Conservation (phyloP, 1,140 invertebrate genomes). For the Microplitis demolitor region DNA sequence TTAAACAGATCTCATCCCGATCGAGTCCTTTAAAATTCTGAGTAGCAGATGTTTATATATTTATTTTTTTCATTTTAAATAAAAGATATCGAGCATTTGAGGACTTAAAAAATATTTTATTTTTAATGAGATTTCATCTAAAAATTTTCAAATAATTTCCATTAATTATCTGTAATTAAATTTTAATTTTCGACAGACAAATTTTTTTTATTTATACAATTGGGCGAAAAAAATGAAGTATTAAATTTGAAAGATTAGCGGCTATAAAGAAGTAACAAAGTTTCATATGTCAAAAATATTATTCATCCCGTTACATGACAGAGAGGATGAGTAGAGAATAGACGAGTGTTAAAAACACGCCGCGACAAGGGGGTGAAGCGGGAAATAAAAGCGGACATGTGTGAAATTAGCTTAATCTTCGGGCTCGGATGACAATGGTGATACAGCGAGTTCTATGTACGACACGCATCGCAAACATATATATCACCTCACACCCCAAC, state of each 20-base stretch:
- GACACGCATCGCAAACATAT: conserved; percentile 46
- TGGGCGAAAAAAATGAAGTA: not conserved
- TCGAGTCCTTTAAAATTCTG: conserved; percentile 33
- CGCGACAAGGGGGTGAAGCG: conserved; percentile 30
- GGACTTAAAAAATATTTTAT: too few species aligned
- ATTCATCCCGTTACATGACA: too few species aligned
- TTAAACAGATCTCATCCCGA: conserved; percentile 34
- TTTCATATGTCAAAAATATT: too few species aligned
- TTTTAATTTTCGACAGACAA: too few species aligned
- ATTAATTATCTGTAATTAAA: too few species aligned
- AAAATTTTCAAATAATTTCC: too few species aligned
- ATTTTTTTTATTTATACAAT: too few species aligned
- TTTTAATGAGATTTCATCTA: too few species aligned
- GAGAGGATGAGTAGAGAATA: too few species aligned
- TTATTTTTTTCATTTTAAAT: not conserved
- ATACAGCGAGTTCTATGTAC: conserved; percentile 57
- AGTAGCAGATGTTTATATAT: conserved; percentile 44
- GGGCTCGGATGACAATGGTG: conserved; percentile 61
- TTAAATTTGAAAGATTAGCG: too few species aligned
- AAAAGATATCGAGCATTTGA: too few species aligned
- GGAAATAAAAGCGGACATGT: conserved; percentile 53
- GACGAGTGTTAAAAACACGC: conserved; percentile 17
- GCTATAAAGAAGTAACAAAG: too few species aligned
- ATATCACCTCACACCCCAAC: conserved; percentile 51
- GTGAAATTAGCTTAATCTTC: conserved; percentile 65